Evolutionary conservation across 2,888 invertebrate genomes (phyloP).

Genomic region (Cheiracanthium punctorium): DNA sequence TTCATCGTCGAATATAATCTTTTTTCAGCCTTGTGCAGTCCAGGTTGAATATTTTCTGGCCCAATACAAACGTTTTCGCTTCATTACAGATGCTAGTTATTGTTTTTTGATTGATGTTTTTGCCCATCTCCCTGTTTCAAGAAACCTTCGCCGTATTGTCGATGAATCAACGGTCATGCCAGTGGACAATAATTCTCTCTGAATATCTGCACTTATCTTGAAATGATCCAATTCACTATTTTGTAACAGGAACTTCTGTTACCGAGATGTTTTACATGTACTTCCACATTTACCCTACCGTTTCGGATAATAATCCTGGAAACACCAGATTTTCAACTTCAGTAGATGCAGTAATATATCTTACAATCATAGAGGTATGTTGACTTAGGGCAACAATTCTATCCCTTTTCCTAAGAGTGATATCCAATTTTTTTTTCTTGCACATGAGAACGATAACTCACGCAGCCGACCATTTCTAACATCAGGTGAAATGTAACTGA

Average conservation of each 20-base stretch:
- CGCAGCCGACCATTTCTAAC: neutral
- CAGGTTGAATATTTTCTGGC: neutral
- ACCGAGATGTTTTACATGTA: conserved; percentile 8
- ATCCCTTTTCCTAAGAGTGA: conserved; percentile 15
- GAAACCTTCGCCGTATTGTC: too few species aligned
- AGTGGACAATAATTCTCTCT: conserved; percentile 8
- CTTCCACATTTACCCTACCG: neutral
- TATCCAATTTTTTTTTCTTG: neutral
- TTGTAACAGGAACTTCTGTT: neutral
- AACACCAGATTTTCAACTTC: neutral
- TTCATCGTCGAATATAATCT: too few species aligned
- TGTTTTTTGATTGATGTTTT: too few species aligned
- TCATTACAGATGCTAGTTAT: too few species aligned
- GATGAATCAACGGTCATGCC: neutral
- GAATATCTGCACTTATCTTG: conserved; percentile 11
- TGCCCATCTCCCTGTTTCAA: too few species aligned
- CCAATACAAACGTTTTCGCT: too few species aligned
- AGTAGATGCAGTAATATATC: neutral
- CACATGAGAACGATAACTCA: neutral
- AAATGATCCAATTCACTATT: conserved; percentile 16
- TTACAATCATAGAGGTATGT: neutral
- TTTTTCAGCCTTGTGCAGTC: neutral
- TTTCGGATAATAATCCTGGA: conserved; percentile 16
- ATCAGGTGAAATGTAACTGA: neutral
- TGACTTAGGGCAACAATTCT: conserved; percentile 16